phyloP scores from a whole-genome alignment of 2,113 vertebrate species.

The Sterna hirundo region DNA sequence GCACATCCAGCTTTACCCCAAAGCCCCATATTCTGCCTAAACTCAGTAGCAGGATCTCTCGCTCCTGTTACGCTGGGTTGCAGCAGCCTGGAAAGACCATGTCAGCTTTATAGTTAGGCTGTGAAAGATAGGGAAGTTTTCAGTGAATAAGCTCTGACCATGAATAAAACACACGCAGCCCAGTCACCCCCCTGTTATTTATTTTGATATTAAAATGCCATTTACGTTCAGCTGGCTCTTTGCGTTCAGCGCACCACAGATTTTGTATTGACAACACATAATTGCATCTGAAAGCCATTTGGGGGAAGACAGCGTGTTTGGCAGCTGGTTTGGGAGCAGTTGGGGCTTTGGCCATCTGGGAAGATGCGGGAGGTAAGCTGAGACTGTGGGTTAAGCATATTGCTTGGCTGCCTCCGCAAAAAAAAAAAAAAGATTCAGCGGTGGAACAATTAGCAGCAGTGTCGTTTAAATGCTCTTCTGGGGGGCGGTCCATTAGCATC shows the following conservation, averaged over 20 bases:
- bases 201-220: conserved; percentile 7
- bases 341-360: neutral
- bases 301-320: neutral
- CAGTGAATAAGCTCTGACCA: neutral
- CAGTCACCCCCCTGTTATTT: neutral
- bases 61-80: neutral
- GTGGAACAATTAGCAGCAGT: neutral
- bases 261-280: neutral
- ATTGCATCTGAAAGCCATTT: conserved; percentile 8
- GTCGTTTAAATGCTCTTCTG: neutral
- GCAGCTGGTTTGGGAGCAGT: conserved; percentile 14
- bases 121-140: neutral
- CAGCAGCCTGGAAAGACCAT: neutral
- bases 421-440: neutral
- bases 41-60: neutral
- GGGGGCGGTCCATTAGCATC: neutral
- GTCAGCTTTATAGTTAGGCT: neutral
- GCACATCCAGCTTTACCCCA: neutral
- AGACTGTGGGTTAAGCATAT: neutral
- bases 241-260: neutral
- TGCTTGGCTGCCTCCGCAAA: neutral
- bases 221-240: neutral
- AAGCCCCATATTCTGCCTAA: neutral
- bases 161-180: neutral
- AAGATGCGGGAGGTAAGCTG: neutral